Base-by-base conservation (phyloP, 1,140 invertebrate species). In the Solenopsis invicta region DNA sequence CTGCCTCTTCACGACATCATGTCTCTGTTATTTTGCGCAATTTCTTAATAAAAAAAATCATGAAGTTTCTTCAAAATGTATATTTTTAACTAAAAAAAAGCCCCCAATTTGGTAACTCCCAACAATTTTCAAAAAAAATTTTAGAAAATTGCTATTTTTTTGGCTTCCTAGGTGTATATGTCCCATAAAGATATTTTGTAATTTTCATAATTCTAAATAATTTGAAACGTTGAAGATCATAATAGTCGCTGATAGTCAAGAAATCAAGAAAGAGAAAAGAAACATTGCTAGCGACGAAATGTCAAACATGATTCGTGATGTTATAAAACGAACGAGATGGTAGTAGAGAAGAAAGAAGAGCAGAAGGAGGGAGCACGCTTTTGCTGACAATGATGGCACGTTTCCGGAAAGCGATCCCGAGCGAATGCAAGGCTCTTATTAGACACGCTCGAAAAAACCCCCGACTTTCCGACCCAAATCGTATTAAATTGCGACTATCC, bases 381-480 rank as follows among this genome's bases (percentile, higher is more conserved):
- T 82, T 16, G 67, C 54, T 80, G 34, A 66, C 76, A 81, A 82
- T 64, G 34, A 74, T 24, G 45, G 52, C 10, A 18, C 18, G 34
- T 72, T 87, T 82, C 85, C 78, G 41, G 61, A 66, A 64, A 52
- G 45, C 64, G 41, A 76, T 69, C 50, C 21, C 45, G 61, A 69
- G 75, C 72, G 56, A 61, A 64, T 54, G 52, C 66, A 48, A 85
- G 48, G 34, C 37, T 78, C 90, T 90, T 69, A 69, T 91, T 91
- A 91, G 90, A 91, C 76, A 91, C 90, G 90, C 84, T 91, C 71
- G 62, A 78, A 76, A 84, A 82, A 81, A 64, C 29, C 80, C 45
- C 45, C 41, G 24, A 29, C 66, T 87, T 54, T 62, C 34, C 86
- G 87, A 87, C 76, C 66, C 45, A 91, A 87, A 87, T 85, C 56